A percentile compares a stretch with the other conserved stretches of the same genome.
Evolutionary conservation across 1,140 invertebrate genomes (phyloP).

Genomic region (Drosophila subobscura): DNA sequence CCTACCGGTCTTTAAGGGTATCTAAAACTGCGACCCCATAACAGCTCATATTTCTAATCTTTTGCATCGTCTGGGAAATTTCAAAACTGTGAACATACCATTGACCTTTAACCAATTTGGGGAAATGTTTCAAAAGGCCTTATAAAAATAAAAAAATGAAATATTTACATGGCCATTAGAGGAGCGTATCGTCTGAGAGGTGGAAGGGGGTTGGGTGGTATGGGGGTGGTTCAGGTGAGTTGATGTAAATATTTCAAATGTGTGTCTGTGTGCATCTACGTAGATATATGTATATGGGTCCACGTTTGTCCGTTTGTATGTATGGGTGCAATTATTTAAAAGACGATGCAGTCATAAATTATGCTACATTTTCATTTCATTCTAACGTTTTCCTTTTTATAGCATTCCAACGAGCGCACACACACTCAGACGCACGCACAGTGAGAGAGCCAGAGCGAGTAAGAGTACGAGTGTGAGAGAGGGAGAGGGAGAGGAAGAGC

Average conservation of each 20-base stretch:
- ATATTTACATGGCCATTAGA: constrained; percentile 61
- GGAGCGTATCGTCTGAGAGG: neutral
- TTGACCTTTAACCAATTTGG: constrained; percentile 56
- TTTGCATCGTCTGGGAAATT: constrained; percentile 16
- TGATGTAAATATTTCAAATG: constrained; percentile 70
- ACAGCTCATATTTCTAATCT: neutral
- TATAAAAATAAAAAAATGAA: constrained; percentile 58
- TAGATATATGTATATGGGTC: constrained; percentile 2
- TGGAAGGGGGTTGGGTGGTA: neutral
- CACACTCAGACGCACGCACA: constrained; percentile 33
- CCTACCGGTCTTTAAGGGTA: no score
- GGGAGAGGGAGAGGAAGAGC: constrained; percentile 11
- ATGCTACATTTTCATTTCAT: constrained; percentile 82
- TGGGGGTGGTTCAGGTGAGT: constrained; percentile 38
- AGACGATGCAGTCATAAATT: constrained; percentile 80
- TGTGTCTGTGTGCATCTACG: constrained; percentile 25
- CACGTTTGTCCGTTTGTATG: constrained; percentile 38
- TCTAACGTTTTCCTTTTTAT: constrained; percentile 81
- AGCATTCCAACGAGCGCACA: constrained; percentile 69
- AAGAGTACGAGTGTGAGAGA: neutral
- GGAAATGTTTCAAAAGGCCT: constrained; percentile 46
- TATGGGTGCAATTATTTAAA: constrained; percentile 80
- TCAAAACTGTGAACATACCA: constrained; percentile 23
- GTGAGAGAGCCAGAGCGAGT: constrained; percentile 6
- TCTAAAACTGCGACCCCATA: no score